phyloP scores from a whole-genome alignment of 1,140 invertebrate genomes.

The Heliconius hermathena region DNA sequence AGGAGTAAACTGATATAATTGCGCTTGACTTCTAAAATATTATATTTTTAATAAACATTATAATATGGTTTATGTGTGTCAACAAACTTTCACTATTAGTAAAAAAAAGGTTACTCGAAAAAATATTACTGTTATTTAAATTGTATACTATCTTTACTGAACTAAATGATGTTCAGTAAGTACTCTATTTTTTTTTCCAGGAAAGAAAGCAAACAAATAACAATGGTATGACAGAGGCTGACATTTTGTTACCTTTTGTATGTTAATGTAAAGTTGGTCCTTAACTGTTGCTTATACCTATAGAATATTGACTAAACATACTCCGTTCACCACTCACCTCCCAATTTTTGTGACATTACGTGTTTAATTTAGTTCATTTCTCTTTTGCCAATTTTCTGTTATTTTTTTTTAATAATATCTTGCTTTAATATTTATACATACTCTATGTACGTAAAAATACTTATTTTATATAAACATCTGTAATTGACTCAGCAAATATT shows the following conservation, averaged over 20 bases:
- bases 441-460: background rate
- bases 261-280: background rate
- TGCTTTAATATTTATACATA: background rate
- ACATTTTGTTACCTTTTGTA: slow-evolving; percentile 4
- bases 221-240: background rate
- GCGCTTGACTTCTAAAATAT: no score
- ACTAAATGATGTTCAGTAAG: background rate
- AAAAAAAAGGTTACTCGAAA: background rate
- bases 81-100: background rate
- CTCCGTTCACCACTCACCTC: background rate
- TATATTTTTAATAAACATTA: no score
- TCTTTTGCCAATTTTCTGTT: no score
- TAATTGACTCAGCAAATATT: background rate
- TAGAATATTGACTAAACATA: background rate
- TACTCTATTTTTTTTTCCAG: background rate
- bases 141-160: background rate
- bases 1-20: no score
- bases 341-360: no score
- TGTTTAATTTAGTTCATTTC: no score
- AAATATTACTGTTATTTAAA: background rate
- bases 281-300: background rate
- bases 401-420: no score
- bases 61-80: no score
- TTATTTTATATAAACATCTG: background rate
- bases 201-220: background rate